Evolutionary conservation across 2,113 vertebrate genomes (phyloP), one percentile per base, ranked within the genome.

Genomic region (Orycteropus afer): DNA sequence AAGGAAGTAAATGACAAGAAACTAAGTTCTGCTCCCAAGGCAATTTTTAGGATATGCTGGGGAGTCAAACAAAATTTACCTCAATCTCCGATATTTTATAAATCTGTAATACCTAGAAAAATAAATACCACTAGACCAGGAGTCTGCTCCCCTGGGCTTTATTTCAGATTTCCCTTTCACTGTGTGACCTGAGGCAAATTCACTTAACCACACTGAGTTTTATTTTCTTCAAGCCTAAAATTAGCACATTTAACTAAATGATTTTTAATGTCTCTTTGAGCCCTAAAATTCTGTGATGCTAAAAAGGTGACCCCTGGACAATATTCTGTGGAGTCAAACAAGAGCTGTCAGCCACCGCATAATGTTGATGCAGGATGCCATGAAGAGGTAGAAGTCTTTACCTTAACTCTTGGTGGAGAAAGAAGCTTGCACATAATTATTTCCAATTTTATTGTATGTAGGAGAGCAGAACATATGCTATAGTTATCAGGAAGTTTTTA

Each of bases 401-500:
- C 51, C 45, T 65, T 80, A 69, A 85, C 32, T 78, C 69, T 89
- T 91, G 49, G 45, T 76, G 89, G 27, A 37, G 37, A 89, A 94
- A 84, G 71, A 81, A 63, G 71, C 61, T 78, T 61, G 27, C 53
- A 88, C 49, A 27, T 1, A 40, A 10, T 88, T 82, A 51, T 71
- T 81, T 93, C 90, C 45, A 12, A 93, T 90, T 90, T 86, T 32
- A 42, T 15, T 88, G 1, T 78, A 61, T 94, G 65, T 96, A 65
- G 85, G 25, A 91, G 74, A 74, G 25, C 29, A 93, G 71, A 90
- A 94, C 74, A 92, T 77, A 80, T 5, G 63, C 25, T 88, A 71
- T 47, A 17, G n/a, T 90, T 63, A 96, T 91, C 57, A 86, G 74
- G 82, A 83, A 93, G 47, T 86, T 90, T 79, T 92, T 65, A 88